Evolutionary conservation across 2,888 invertebrate species (phyloP).

Genomic region (Eupelmus urozonus): DNA sequence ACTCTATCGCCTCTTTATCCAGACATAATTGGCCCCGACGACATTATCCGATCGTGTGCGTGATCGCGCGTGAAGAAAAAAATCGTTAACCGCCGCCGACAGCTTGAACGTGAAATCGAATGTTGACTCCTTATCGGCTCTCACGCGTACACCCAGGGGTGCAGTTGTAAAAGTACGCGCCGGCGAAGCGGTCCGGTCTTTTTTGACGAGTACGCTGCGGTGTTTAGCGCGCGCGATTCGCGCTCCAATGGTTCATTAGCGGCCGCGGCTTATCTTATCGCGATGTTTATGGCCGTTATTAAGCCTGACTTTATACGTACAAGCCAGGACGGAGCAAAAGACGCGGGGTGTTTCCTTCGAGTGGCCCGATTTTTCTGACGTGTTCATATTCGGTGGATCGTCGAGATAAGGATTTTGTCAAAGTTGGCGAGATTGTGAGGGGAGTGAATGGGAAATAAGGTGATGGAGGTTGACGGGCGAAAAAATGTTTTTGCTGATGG

Average conservation of each 20-base stretch:
- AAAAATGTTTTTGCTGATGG: too few species aligned
- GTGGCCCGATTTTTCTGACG: too few species aligned
- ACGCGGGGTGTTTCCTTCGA: too few species aligned
- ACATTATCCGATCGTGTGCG: too few species aligned
- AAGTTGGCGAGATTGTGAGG: too few species aligned
- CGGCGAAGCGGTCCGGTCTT: conserved; percentile 10
- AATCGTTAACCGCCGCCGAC: neutral
- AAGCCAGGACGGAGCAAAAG: neutral
- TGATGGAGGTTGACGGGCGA: too few species aligned
- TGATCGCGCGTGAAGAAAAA: neutral
- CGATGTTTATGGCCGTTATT: conserved; percentile 50
- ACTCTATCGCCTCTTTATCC: neutral
- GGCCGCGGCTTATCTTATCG: conserved; percentile 56
- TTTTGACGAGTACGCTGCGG: conserved; percentile 38
- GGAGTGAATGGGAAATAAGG: too few species aligned
- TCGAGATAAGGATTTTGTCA: too few species aligned
- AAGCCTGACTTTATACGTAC: conserved; percentile 35
- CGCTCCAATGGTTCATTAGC: conserved; percentile 53
- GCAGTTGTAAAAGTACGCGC: conserved; percentile 28
- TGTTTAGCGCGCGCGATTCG: conserved; percentile 31
- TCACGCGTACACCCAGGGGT: neutral
- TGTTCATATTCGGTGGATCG: too few species aligned
- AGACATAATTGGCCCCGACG: neutral
- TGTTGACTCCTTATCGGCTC: conserved; percentile 27
- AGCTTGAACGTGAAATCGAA: neutral